Evolutionary conservation across 2,888 invertebrate species (phyloP).

Genomic region (Melikaiella ostensackeni): DNA sequence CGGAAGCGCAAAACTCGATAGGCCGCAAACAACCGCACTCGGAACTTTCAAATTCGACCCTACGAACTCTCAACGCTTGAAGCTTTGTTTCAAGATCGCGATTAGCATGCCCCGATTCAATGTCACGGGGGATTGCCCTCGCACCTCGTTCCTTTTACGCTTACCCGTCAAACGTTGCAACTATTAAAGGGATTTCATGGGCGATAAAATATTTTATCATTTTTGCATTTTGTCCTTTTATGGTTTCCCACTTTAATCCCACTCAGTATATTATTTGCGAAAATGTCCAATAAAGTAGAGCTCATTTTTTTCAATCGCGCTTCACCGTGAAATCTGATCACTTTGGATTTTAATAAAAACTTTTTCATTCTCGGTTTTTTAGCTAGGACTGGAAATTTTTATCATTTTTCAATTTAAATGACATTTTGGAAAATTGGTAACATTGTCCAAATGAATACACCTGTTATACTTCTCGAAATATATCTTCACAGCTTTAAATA

Average conservation of each 20-base stretch:
- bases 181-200: slow-evolving; percentile 36
- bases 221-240: slow-evolving; percentile 24
- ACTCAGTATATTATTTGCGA: neutral
- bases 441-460: too few relatives aligned
- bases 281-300: too few relatives aligned
- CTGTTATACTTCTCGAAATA: too few relatives aligned
- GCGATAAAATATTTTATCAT: slow-evolving; percentile 24
- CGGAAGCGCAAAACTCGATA: slow-evolving; percentile 40
- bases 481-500: too few relatives aligned
- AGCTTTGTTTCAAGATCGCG: slow-evolving; percentile 40
- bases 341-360: too few relatives aligned
- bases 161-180: slow-evolving; percentile 21
- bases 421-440: too few relatives aligned
- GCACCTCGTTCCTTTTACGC: slow-evolving; percentile 38
- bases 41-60: slow-evolving; percentile 38
- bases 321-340: too few relatives aligned
- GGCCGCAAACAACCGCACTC: slow-evolving; percentile 39
- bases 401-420: too few relatives aligned
- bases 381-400: too few relatives aligned
- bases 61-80: slow-evolving; percentile 23
- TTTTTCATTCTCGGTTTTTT: too few relatives aligned
- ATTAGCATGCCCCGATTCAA: slow-evolving; percentile 35
- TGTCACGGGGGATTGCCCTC: slow-evolving; percentile 37
- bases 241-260: neutral
- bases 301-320: too few relatives aligned